Evolutionary conservation across 2,113 vertebrate genomes (phyloP).

Genomic region (Coptodon bakossiorum): DNA sequence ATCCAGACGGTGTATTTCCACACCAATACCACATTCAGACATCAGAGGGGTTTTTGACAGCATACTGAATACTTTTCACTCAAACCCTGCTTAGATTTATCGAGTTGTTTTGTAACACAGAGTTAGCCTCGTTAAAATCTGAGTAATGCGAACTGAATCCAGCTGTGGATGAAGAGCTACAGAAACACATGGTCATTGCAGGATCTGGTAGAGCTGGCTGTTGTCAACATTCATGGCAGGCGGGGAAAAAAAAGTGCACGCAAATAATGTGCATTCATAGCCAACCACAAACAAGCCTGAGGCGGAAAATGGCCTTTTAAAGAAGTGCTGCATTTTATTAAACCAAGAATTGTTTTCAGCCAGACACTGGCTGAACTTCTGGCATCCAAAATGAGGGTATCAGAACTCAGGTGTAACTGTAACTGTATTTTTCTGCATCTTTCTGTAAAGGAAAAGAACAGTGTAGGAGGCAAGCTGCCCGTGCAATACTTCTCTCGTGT

Average conservation of each 20-base stretch:
- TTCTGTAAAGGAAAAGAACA: not conserved
- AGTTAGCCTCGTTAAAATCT: not conserved
- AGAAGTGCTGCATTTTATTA: constrained; percentile 2
- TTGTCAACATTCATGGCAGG: constrained; percentile 13
- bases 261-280: constrained; percentile 45
- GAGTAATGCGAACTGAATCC: not conserved
- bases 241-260: constrained; percentile 7
- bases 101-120: not conserved
- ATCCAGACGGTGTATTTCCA: not conserved
- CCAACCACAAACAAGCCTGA: constrained; percentile 23
- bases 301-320: constrained; percentile 38
- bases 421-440: not conserved
- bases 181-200: not conserved
- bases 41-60: not conserved
- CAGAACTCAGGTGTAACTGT: constrained; percentile 2
- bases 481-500: not conserved
- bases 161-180: not conserved
- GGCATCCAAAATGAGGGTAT: constrained; percentile 28
- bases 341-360: constrained; percentile 31
- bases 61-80: not conserved
- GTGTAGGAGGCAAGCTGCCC: constrained; percentile 5
- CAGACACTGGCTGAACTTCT: constrained; percentile 11
- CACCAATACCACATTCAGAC: not conserved
- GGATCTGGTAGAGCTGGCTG: not conserved
- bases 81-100: not conserved